Conservation (phyloP, 2,888 invertebrate genomes). For the Acleris emargana region DNA sequence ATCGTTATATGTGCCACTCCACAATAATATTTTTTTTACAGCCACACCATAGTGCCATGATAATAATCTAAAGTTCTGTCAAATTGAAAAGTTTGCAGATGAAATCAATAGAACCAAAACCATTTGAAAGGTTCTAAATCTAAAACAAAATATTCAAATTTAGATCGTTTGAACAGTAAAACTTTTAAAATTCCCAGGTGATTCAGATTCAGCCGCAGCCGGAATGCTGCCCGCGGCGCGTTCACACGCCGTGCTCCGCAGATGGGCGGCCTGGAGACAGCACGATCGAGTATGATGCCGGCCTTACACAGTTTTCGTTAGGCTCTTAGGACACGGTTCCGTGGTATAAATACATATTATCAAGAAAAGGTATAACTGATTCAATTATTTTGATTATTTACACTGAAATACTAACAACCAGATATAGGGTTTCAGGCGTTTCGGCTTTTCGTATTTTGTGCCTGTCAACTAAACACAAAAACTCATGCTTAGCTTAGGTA, state of each 20-base stretch:
- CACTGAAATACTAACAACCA: too few relatives aligned
- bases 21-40: too few relatives aligned
- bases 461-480: too few relatives aligned
- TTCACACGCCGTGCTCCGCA: conserved; percentile 39
- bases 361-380: background rate
- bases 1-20: background rate
- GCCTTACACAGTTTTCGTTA: background rate
- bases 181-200: conserved; percentile 36
- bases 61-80: too few relatives aligned
- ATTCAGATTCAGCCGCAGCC: conserved; percentile 34
- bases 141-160: conserved; percentile 1
- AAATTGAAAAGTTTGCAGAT: background rate
- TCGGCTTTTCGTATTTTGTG: too few relatives aligned
- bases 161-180: conserved; percentile 4
- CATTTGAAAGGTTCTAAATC: background rate
- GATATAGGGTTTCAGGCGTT: too few relatives aligned
- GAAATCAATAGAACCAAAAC: background rate
- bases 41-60: too few relatives aligned
- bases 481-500: too few relatives aligned
- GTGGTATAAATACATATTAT: background rate
- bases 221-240: conserved; percentile 42
- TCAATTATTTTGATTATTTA: background rate
- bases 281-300: conserved; percentile 15
- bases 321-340: conserved; percentile 6
- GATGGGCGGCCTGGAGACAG: conserved; percentile 31